Percentiles rank a stretch among this genome's conserved stretches.
Conservation (phyloP, 2,113 vertebrate genomes). For the Mastomys coucha region DNA sequence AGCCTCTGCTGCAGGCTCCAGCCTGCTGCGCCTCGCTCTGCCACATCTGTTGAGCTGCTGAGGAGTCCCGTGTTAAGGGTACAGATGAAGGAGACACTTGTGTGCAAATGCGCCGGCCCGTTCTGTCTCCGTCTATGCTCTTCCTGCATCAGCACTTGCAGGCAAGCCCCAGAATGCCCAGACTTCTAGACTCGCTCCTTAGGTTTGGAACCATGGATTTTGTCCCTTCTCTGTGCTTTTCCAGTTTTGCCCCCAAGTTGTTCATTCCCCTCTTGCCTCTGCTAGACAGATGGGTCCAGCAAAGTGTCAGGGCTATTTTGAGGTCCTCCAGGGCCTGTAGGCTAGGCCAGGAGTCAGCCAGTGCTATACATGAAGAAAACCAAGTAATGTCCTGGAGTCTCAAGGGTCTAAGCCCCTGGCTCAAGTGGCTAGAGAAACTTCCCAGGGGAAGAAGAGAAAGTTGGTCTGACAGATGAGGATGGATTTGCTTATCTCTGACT, state of each 20-base stretch:
- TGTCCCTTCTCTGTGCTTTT: not conserved
- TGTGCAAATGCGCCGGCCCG: fast-evolving
- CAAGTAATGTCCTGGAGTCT: no score
- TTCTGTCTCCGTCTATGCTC: not conserved
- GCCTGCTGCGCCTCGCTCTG: not conserved
- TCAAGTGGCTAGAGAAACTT: not conserved
- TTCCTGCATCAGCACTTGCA: not conserved
- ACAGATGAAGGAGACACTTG: not conserved
- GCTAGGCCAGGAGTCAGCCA: not conserved
- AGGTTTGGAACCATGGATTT: not conserved
- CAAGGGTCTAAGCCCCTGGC: not conserved
- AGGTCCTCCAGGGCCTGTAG: fast-evolving
- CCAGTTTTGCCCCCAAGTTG: not conserved
- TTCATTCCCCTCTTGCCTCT: not conserved
- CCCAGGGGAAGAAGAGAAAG: not conserved
- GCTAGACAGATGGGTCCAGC: not conserved
- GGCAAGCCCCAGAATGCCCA: not conserved
- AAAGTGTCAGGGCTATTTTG: not conserved
- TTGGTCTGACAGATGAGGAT: not conserved
- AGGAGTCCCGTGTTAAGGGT: fast-evolving
- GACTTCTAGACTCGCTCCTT: not conserved
- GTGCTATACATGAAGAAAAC: not conserved
- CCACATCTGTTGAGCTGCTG: not conserved
- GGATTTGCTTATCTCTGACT: not conserved
- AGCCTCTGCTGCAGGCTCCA: not conserved